Conservation (phyloP, 2,797 vertebrate species). For the Bovichtus diacanthus region DNA sequence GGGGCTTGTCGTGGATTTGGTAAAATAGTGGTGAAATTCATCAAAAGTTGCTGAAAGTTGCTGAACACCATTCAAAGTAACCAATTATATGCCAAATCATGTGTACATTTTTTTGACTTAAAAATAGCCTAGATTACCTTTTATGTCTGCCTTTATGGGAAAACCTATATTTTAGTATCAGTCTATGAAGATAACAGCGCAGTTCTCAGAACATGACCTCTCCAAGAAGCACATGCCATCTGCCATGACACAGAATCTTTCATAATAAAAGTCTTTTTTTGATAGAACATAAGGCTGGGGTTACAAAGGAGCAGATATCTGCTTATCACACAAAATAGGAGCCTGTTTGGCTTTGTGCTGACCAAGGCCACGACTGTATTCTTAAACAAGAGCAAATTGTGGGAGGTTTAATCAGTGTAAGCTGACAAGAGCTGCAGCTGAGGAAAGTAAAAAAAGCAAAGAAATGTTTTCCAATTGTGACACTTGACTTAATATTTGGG, state of each 20-base stretch:
- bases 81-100: neutral
- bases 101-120: neutral
- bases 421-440: neutral
- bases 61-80: neutral
- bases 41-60: neutral
- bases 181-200: neutral
- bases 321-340: constrained; percentile 4
- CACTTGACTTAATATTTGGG: neutral
- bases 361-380: constrained; percentile 29
- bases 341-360: constrained; percentile 35
- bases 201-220: constrained; percentile 34
- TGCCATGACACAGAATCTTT: neutral
- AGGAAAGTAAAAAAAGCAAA: neutral
- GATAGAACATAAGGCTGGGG: constrained; percentile 1
- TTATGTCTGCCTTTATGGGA: neutral
- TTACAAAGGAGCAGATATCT: constrained; percentile 23
- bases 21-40: neutral
- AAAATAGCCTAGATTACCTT: neutral
- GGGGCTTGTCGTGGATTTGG: neutral
- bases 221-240: constrained; percentile 23
- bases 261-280: constrained; percentile 12
- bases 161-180: neutral
- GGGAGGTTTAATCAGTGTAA: neutral
- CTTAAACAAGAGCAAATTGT: constrained; percentile 2
- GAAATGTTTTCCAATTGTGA: neutral